phyloP scores from a whole-genome alignment of 2,113 vertebrate species.

The Rhadina sibilatrix region DNA sequence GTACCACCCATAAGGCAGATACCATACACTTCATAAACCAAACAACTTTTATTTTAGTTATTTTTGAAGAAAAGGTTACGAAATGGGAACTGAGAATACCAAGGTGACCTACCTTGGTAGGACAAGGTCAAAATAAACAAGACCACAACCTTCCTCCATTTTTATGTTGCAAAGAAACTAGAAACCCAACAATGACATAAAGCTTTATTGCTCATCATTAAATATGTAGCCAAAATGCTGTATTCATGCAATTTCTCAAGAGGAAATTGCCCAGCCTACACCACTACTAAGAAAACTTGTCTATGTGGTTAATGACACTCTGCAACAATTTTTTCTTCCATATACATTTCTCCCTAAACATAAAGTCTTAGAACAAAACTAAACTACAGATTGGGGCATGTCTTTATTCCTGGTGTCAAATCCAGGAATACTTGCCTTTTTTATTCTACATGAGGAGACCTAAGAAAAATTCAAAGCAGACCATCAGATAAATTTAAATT shows the following conservation, averaged over 20 bases:
- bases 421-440: not conserved
- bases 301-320: not conserved
- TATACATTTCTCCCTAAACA: not conserved
- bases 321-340: not conserved
- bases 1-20: not conserved
- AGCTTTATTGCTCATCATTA: not conserved
- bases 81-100: not conserved
- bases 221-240: not conserved
- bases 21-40: not conserved
- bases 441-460: not conserved
- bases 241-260: not conserved
- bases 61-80: not conserved
- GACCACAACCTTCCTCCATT: not conserved
- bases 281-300: not conserved
- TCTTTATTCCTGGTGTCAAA: not conserved
- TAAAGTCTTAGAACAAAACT: not conserved
- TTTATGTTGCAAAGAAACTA: not conserved
- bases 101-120: not conserved
- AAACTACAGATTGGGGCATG: not conserved
- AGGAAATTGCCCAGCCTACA: not conserved
- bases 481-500: not conserved
- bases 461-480: conserved; percentile 9
- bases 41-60: not conserved
- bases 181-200: not conserved
- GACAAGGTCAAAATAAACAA: not conserved